Evolutionary conservation across 2,888 invertebrate genomes (phyloP).

Genomic region (Koerneria pararmatus): DNA sequence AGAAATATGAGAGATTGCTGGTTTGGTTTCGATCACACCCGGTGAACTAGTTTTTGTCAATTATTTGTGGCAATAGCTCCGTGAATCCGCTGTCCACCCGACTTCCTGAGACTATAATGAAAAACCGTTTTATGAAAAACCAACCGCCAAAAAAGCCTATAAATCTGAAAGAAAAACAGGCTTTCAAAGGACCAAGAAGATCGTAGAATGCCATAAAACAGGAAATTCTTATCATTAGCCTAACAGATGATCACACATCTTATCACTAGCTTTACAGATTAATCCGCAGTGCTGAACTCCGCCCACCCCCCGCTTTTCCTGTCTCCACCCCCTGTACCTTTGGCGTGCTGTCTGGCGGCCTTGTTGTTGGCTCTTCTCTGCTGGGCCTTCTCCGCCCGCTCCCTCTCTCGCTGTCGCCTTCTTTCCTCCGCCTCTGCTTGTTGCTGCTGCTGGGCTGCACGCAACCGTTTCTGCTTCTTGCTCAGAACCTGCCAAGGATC

Average conservation of each 20-base stretch:
- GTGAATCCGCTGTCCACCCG: conserved; percentile 3
- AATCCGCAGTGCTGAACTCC: too few relatives aligned
- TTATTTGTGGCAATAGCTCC: conserved; percentile 19
- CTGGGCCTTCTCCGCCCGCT: conserved; percentile 23
- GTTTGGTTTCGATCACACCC: too few relatives aligned
- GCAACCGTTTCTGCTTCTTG: conserved; percentile 29
- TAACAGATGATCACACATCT: background rate
- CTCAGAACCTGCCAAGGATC: conserved; percentile 23
- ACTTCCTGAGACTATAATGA: too few relatives aligned
- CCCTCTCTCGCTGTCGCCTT: conserved; percentile 23
- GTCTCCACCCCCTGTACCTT: conserved; percentile 4
- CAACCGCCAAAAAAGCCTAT: background rate
- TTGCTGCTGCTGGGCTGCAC: conserved; percentile 31
- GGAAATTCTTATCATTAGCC: background rate
- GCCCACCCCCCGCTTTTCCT: too few relatives aligned
- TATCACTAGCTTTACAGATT: too few relatives aligned
- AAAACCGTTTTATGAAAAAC: background rate
- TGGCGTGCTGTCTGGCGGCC: background rate
- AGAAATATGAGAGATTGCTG: too few relatives aligned
- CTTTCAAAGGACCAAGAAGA: background rate
- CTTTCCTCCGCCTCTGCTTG: conserved; percentile 25
- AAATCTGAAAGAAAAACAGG: background rate
- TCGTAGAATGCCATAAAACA: background rate
- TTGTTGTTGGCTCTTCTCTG: background rate
- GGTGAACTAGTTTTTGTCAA: too few relatives aligned